Percentiles rank a stretch among this genome's conserved stretches.
Evolutionary conservation across 2,797 vertebrate species (phyloP).

Genomic region (Triplophysa bombifrons): DNA sequence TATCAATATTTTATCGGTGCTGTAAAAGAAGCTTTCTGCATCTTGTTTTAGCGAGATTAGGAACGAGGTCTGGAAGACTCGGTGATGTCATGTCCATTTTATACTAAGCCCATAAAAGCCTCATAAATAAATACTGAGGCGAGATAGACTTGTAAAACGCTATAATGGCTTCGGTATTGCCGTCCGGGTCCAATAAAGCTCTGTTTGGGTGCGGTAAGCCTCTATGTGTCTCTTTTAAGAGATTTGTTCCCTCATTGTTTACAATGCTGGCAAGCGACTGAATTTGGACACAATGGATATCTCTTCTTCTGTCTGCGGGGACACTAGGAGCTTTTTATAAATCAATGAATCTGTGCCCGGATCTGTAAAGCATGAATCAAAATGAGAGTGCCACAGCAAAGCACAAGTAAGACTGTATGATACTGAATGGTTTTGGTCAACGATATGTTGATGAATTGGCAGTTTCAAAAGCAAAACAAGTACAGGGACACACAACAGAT

Average conservation of each 20-base stretch:
- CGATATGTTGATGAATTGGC: slow-evolving; percentile 48
- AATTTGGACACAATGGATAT: slow-evolving; percentile 22
- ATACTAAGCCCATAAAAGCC: slow-evolving; percentile 13
- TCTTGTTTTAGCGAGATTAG: background rate
- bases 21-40: slow-evolving; percentile 13
- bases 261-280: slow-evolving; percentile 8
- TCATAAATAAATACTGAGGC: slow-evolving; percentile 35
- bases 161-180: slow-evolving; percentile 12
- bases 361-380: slow-evolving; percentile 22
- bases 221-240: slow-evolving; percentile 4
- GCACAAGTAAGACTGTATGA: slow-evolving; percentile 28
- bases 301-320: slow-evolving; percentile 27
- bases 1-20: background rate
- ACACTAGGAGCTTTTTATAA: slow-evolving; percentile 17
- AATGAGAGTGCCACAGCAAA: slow-evolving; percentile 40
- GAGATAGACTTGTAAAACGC: background rate
- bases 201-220: background rate
- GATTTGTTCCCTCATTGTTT: slow-evolving; percentile 12
- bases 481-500: slow-evolving; percentile 31
- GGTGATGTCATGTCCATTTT: slow-evolving; percentile 25
- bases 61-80: slow-evolving; percentile 6
- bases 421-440: slow-evolving; percentile 50
- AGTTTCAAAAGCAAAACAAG: slow-evolving; percentile 32
- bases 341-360: slow-evolving; percentile 3
- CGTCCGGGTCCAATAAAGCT: slow-evolving; percentile 2